These are phyloP conservation scores for Labeo rohita DNA, from an alignment of 2,113 vertebrate species.

Conservation along the genomic window DNA sequence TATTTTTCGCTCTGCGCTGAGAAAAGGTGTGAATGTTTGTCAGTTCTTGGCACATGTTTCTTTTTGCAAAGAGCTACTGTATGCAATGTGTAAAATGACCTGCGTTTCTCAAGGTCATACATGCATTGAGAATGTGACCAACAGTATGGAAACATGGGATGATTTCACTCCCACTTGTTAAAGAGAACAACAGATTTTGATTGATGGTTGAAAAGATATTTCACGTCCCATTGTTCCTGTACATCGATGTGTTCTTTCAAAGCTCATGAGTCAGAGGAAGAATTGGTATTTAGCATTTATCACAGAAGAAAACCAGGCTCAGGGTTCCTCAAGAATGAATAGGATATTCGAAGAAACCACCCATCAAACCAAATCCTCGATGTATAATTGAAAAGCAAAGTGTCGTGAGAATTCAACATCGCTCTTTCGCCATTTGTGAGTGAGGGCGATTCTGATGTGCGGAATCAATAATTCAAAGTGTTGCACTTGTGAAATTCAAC, in stretches of 20 bases:
- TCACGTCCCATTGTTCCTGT: neutral
- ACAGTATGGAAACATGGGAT: neutral
- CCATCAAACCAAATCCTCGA: conserved; percentile 15
- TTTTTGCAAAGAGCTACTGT: neutral
- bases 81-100: conserved; percentile 10
- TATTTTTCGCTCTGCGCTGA: neutral
- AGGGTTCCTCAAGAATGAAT: neutral
- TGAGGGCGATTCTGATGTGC: conserved; percentile 21
- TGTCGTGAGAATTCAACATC: neutral
- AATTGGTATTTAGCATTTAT: neutral
- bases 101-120: conserved; percentile 1
- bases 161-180: neutral
- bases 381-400: conserved; percentile 39
- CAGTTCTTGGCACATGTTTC: neutral
- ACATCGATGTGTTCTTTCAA: neutral
- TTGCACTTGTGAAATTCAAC: conserved; percentile 19
- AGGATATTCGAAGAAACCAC: neutral
- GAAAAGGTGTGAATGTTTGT: neutral
- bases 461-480: conserved; percentile 13
- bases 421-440: conserved; percentile 17
- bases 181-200: neutral
- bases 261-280: neutral
- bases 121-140: neutral
- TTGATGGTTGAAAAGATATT: neutral
- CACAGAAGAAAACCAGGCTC: neutral